phyloP scores from a whole-genome alignment of 2,113 vertebrate species.

The Lamprologus callipterus region DNA sequence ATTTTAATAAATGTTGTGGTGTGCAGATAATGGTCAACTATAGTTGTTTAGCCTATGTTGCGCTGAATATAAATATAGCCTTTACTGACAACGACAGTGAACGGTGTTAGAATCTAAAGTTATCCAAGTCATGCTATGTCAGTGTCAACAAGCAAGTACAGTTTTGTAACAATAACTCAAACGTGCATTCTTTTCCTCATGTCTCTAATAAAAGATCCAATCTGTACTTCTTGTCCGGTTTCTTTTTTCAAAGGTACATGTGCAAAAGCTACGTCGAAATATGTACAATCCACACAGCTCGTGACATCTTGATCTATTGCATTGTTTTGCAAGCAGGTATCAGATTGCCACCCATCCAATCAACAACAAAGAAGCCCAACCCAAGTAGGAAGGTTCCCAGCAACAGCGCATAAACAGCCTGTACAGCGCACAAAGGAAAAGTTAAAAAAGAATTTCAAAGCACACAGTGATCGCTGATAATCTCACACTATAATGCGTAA shows the following conservation, averaged over 20 bases:
- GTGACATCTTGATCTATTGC: background rate
- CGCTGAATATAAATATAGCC: constrained; percentile 25
- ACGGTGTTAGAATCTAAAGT: constrained; percentile 8
- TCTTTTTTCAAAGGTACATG: background rate
- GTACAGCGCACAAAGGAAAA: background rate
- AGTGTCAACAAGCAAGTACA: background rate
- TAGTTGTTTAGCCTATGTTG: constrained; percentile 22
- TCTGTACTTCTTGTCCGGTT: background rate
- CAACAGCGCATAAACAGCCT: background rate
- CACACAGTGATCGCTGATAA: background rate
- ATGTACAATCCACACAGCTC: background rate
- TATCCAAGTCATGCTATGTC: constrained; percentile 20
- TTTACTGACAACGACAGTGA: constrained; percentile 7
- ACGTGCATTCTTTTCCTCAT: constrained; percentile 15
- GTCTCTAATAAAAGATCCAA: constrained; percentile 33
- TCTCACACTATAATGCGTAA: background rate
- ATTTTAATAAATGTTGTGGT: background rate
- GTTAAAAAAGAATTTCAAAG: background rate
- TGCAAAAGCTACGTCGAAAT: background rate
- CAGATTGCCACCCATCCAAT: background rate
- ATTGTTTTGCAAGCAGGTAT: background rate
- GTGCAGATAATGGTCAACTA: constrained; percentile 1
- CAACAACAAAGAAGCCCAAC: background rate
- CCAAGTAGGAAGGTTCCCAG: background rate
- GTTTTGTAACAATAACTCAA: constrained; percentile 52